A percentile compares a stretch with the other conserved stretches of the same genome.
Evolutionary conservation across 1,140 invertebrate species (phyloP).

Genomic region (Pseudachorutes palmiensis): DNA sequence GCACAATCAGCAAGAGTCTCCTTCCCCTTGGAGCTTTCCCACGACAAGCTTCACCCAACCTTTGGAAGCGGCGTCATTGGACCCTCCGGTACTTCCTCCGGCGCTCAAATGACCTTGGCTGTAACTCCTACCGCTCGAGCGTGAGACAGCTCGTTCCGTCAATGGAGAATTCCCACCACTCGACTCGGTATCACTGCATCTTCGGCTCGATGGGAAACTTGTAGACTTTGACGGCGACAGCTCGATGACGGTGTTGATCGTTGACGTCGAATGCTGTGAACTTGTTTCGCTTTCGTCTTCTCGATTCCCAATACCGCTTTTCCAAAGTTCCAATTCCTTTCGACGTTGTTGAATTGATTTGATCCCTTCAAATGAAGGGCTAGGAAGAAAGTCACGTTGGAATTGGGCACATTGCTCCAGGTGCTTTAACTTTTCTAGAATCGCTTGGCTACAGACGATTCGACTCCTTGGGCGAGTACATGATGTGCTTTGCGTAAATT

Average conservation of each 20-base stretch:
- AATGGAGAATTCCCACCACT: slow-evolving; percentile 34
- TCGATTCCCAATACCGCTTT: slow-evolving; percentile 28
- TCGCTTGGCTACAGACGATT: slow-evolving; percentile 35
- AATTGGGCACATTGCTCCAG: slow-evolving; percentile 39
- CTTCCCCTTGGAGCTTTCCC: slow-evolving; percentile 45
- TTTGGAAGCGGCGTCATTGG: slow-evolving; percentile 39
- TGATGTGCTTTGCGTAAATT: neutral
- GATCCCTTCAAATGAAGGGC: slow-evolving; percentile 34
- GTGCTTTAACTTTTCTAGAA: slow-evolving; percentile 40
- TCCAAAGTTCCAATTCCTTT: slow-evolving; percentile 40
- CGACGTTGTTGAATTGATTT: slow-evolving; percentile 40
- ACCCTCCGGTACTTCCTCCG: neutral
- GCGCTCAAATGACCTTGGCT: slow-evolving; percentile 15
- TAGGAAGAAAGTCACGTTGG: slow-evolving; percentile 33
- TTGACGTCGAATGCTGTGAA: slow-evolving; percentile 45
- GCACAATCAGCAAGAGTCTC: slow-evolving; percentile 1
- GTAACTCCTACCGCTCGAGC: slow-evolving; percentile 20
- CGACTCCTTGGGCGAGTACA: slow-evolving; percentile 18
- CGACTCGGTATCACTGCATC: slow-evolving; percentile 34
- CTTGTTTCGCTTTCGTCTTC: slow-evolving; percentile 46
- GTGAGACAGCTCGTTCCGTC: slow-evolving; percentile 32
- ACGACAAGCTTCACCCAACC: slow-evolving; percentile 50
- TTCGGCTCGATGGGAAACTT: slow-evolving; percentile 25
- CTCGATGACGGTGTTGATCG: slow-evolving; percentile 45
- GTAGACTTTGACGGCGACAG: slow-evolving; percentile 29